phyloP scores from a whole-genome alignment of 2,888 invertebrate genomes.

The Stramonita haemastoma region DNA sequence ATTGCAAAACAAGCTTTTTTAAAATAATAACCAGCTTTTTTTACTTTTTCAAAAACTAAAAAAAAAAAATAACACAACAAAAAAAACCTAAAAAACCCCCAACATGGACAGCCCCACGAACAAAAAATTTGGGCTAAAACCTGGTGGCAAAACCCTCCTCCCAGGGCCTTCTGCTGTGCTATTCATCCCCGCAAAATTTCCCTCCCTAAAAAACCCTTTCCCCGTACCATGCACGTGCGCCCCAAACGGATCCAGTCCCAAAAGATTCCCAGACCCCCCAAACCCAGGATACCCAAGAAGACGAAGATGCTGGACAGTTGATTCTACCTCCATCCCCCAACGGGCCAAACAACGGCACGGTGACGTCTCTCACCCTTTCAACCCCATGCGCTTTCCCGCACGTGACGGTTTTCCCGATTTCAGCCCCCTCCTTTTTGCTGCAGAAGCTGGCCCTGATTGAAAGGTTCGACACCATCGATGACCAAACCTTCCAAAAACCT shows the following conservation, averaged over 20 bases:
- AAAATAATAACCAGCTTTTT: no score
- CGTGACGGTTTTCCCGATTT: not conserved
- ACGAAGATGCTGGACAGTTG: not conserved
- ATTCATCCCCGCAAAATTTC: not conserved
- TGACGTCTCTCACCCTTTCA: constrained; percentile 2
- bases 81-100: no score
- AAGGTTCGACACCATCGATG: constrained; percentile 28
- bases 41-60: no score
- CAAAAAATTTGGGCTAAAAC: no score
- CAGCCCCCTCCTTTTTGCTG: not conserved
- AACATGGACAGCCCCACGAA: not conserved
- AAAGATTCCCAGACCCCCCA: not conserved
- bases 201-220: not conserved
- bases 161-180: not conserved
- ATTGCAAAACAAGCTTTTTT: no score
- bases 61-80: no score
- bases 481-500: constrained; percentile 23
- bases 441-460: constrained; percentile 23
- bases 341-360: constrained; percentile 3
- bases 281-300: no score
- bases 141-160: not conserved
- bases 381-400: not conserved
- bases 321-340: not conserved
- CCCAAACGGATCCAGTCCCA: not conserved
- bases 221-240: not conserved